Percentiles rank a stretch among this genome's conserved stretches.
phyloP scores from a whole-genome alignment of 2,888 invertebrate species.

The Galeruca laticollis region DNA sequence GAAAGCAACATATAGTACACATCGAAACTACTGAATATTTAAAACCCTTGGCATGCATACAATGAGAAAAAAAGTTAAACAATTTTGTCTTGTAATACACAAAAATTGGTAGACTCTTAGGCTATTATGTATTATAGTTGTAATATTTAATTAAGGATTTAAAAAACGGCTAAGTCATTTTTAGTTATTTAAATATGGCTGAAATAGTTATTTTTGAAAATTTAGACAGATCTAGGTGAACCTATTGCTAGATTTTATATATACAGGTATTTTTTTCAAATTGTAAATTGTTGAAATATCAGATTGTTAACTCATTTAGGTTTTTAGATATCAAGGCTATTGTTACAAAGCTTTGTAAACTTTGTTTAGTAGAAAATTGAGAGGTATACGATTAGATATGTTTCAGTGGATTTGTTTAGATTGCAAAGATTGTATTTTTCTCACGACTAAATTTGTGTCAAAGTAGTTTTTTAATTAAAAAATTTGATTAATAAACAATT shows the following conservation, averaged over 20 bases:
- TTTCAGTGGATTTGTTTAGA: not conserved
- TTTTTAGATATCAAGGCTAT: constrained; percentile 35
- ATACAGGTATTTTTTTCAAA: constrained; percentile 50
- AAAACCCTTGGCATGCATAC: no score
- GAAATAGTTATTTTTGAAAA: constrained; percentile 55
- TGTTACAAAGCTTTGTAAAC: constrained; percentile 33
- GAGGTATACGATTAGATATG: constrained; percentile 31
- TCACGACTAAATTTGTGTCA: no score
- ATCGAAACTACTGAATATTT: not conserved
- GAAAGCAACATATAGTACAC: no score
- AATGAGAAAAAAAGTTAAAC: not conserved
- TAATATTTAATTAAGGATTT: constrained; percentile 42
- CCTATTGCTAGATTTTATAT: constrained; percentile 56
- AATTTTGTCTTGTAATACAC: constrained; percentile 5
- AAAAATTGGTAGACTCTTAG: constrained; percentile 8
- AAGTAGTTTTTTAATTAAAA: no score
- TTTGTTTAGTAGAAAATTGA: constrained; percentile 37
- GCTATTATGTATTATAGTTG: constrained; percentile 51
- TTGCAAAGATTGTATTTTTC: not conserved
- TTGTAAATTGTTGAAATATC: constrained; percentile 48
- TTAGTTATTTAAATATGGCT: constrained; percentile 52
- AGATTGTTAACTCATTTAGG: constrained; percentile 41
- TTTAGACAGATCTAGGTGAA: constrained; percentile 54
- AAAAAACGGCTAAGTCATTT: constrained; percentile 51
- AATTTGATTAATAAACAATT: no score